Percentiles rank a stretch among this genome's conserved stretches.
Conservation (phyloP, 2,797 vertebrate genomes). For the Halcyon badia region DNA sequence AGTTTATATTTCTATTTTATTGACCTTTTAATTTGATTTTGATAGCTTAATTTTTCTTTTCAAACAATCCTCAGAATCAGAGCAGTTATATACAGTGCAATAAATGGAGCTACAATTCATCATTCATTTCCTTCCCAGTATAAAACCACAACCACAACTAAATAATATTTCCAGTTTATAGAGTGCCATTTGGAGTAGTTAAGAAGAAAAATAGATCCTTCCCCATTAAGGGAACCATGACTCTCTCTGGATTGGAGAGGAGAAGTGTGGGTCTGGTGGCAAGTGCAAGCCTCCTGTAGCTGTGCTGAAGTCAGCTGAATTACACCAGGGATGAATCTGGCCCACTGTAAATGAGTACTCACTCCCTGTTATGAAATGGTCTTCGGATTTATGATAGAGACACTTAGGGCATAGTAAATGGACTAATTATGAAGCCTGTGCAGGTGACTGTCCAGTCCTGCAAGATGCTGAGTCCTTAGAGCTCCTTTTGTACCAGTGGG, state of each 20-base stretch:
- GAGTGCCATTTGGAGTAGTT: constrained; percentile 26
- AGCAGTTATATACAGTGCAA: neutral
- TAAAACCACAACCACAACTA: constrained; percentile 59
- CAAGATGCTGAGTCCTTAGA: neutral
- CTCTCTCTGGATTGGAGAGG: neutral
- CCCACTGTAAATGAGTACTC: neutral
- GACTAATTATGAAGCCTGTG: neutral
- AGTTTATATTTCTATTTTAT: constrained; percentile 57
- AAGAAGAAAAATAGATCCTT: constrained; percentile 53
- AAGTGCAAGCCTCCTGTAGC: neutral
- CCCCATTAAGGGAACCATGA: constrained; percentile 19
- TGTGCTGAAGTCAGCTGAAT: neutral
- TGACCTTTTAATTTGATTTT: constrained; percentile 64
- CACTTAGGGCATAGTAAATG: neutral
- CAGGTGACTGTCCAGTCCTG: neutral
- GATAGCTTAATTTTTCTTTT: constrained; percentile 54
- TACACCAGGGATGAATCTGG: neutral
- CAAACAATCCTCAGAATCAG: constrained; percentile 4
- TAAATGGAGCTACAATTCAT: constrained; percentile 35
- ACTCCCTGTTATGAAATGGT: neutral
- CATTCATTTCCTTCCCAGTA: constrained; percentile 1
- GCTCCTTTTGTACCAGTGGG: neutral
- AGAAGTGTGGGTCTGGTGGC: neutral
- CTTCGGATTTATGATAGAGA: neutral
- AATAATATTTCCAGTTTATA: constrained; percentile 62